Conservation (phyloP, 2,113 vertebrate genomes). For the Lipophrys pholis region DNA sequence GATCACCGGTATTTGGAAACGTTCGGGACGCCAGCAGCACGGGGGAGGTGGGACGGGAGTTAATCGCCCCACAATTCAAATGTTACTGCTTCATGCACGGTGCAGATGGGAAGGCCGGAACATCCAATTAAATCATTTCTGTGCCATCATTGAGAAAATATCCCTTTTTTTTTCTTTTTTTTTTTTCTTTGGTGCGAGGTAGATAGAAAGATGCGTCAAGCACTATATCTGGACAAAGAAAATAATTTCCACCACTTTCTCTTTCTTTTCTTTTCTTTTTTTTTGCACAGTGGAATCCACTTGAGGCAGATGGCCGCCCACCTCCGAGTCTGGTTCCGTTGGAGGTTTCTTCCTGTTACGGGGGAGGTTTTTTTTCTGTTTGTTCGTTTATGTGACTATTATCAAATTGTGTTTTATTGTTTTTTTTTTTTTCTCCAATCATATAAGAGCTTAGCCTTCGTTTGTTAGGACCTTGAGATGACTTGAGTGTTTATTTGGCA, state of each 20-base stretch:
- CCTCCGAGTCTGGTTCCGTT: too few relatives aligned
- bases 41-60: slow-evolving; percentile 39
- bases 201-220: slow-evolving; percentile 5
- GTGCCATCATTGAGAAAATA: slow-evolving; percentile 19
- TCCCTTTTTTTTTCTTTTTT: slow-evolving; percentile 10
- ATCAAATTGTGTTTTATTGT: too few relatives aligned
- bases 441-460: too few relatives aligned
- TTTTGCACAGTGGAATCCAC: neutral
- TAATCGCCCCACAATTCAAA: slow-evolving; percentile 56
- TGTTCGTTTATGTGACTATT: too few relatives aligned
- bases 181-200: neutral
- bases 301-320: too few relatives aligned
- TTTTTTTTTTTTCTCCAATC: too few relatives aligned
- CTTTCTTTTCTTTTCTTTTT: neutral
- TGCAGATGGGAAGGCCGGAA: slow-evolving; percentile 8
- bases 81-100: neutral
- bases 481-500: too few relatives aligned
- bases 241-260: neutral
- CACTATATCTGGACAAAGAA: neutral
- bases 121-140: slow-evolving; percentile 35
- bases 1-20: slow-evolving; percentile 54
- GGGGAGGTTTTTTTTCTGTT: too few relatives aligned
- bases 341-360: too few relatives aligned
- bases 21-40: slow-evolving; percentile 16
- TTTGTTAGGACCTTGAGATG: too few relatives aligned